Base-by-base conservation (phyloP, 2,113 vertebrate genomes). In the Oreochromis aureus region DNA sequence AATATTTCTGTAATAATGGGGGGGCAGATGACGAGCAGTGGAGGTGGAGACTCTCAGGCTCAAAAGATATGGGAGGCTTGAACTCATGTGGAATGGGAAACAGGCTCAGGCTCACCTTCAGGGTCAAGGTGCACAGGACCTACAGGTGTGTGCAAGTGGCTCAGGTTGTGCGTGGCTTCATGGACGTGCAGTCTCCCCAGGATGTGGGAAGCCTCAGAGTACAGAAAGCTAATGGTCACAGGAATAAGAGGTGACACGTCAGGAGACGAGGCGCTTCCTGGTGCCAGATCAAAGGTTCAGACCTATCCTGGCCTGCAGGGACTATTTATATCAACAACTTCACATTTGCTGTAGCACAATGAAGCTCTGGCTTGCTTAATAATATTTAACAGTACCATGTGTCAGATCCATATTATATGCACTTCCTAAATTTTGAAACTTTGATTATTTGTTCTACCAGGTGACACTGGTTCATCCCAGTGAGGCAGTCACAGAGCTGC, bases 331-430 rank as follows among this genome's bases (percentile, higher is more conserved):
- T 54, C 0, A 54, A 54, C n/a, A 54, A 54, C n/a, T 55, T 55
- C 10, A 55, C n/a, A 22, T 55, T 55, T 55, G 0, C 53, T 55
- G n/a, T 22, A 55, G n/a, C 53, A 22, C 10, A 55, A 22, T 55
- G 10, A 55, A 55, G 10, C 0, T 11, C 53, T 55, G 10, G 0
- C 19, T 55, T 55, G 19, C n/a, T 55, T 55, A 22, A 55, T 22
- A 12, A 55, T 55, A 22, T 22, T 11, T 22, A 55, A 55, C 10
- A 55, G n/a, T 12, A 0, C n/a, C 53, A 11, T 22, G 10, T 22
- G 3, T 2, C n/a, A 22, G 19, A 22, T 55, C 0, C n/a, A n/a
- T 55, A 0, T 55, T 22, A 11, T 55, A 0, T 18, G 1, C 6
- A 55, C 1, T 55, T 55, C 53, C n/a, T 3, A 55, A 11, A 55